These are phyloP conservation scores for Imbricaverruca yamaguchii DNA, from an alignment of 2,888 invertebrate genomes.

Conservation along the genomic window DNA sequence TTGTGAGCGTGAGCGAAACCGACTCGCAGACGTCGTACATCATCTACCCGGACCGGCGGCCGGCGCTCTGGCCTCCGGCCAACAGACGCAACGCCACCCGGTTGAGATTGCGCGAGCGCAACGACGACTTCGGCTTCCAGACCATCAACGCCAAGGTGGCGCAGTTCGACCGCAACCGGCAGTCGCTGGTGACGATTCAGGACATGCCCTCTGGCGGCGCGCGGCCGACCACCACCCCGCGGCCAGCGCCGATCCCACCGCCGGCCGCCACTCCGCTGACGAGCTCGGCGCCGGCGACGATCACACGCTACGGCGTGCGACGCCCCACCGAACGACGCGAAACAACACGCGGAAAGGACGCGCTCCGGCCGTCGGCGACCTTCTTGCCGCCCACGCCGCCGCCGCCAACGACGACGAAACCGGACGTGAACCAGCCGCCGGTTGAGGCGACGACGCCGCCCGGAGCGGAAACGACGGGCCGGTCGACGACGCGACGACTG, in stretches of 20 bases:
- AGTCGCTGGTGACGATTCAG: not conserved
- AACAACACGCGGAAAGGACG: no score
- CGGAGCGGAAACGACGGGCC: not conserved
- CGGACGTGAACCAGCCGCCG: not conserved
- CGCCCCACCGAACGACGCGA: no score
- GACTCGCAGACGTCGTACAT: constrained; percentile 12
- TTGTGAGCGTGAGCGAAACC: not conserved
- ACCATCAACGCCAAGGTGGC: constrained; percentile 9
- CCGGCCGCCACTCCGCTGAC: no score
- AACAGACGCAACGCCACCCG: not conserved
- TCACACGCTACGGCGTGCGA: no score
- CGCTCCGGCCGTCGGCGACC: no score
- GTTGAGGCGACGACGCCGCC: not conserved
- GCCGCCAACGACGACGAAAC: not conserved
- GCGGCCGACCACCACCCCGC: not conserved
- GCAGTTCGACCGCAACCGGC: not conserved
- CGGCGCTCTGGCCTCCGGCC: not conserved
- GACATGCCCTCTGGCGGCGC: not conserved
- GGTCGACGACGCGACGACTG: not conserved
- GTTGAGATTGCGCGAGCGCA: not conserved
- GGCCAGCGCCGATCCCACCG: not conserved
- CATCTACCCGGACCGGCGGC: not conserved
- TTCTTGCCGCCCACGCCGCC: not conserved
- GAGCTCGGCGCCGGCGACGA: no score
- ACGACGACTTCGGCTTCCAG: not conserved